Evolutionary conservation across 2,888 invertebrate species (phyloP).

Genomic region (Augochlorella aurata): DNA sequence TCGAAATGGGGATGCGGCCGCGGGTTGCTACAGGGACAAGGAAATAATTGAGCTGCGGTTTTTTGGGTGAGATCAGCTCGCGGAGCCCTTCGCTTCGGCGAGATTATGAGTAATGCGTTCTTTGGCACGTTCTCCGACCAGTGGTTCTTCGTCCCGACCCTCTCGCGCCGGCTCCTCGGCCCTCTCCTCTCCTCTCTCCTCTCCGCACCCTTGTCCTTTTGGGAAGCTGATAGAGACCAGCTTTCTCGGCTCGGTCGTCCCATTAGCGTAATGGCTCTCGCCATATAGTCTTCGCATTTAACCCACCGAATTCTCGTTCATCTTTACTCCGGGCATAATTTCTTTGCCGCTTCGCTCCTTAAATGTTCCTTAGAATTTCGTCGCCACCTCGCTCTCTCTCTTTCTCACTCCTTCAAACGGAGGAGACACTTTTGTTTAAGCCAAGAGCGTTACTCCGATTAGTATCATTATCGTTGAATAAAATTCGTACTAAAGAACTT

Average conservation of each 20-base stretch:
- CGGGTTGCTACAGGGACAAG: slow-evolving; percentile 19
- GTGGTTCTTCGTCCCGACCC: slow-evolving; percentile 35
- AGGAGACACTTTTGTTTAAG: no score
- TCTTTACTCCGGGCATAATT: slow-evolving; percentile 38
- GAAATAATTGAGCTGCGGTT: slow-evolving; percentile 57
- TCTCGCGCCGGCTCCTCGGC: slow-evolving; percentile 6
- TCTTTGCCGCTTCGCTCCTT: slow-evolving; percentile 24
- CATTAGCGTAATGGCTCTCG: slow-evolving; percentile 78
- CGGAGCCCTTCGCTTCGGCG: slow-evolving; percentile 46
- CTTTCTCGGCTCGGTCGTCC: slow-evolving; percentile 68
- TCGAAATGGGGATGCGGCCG: slow-evolving; percentile 29
- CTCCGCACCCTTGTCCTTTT: slow-evolving; percentile 49
- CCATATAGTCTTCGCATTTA: slow-evolving; percentile 74
- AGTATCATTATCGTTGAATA: no score
- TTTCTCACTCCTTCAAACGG: background rate
- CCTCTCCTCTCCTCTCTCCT: background rate
- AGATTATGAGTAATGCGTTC: slow-evolving; percentile 73
- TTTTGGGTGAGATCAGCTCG: slow-evolving; percentile 50
- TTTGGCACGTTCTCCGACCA: slow-evolving; percentile 51
- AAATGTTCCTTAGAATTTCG: slow-evolving; percentile 16
- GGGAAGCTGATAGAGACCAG: slow-evolving; percentile 73
- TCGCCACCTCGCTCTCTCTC: background rate
- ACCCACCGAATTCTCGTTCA: slow-evolving; percentile 64
- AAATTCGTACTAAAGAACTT: background rate
- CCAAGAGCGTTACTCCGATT: no score